Evolutionary conservation across 30 jellyfish, hydroid and myxozoan genomes (phyloP), one percentile per base, ranked within the genome.

Genomic region (Rhopilema esculentum): DNA sequence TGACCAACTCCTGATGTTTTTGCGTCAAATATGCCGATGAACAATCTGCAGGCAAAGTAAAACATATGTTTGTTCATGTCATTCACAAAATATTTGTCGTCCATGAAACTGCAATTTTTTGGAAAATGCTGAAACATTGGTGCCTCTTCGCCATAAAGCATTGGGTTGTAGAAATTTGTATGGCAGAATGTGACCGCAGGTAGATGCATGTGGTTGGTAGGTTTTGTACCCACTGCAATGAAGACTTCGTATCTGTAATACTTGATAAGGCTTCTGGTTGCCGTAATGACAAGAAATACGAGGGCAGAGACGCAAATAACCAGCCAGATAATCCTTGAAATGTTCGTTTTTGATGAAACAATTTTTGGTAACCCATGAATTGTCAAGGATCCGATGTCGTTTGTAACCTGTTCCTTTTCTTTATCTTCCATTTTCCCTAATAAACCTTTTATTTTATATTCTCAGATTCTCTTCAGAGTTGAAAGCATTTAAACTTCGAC

Each of bases 171-270:
- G 21, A 49, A 75, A 30, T 84, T 84, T 16, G 92, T 71, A 25
- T 84, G 69, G 73, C 92, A 84, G 72, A 84, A 84, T 15, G 92
- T 71, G 63, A 84, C 32, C 1, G 92, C 92, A n/a, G 92, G 92
- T 40, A 84, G 27, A 0, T n/a, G 40, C 87, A 84, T 27, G 16
- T 30, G 49, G 72, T 49, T 57, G 20, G 23, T 68, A 2, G 67
- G 16, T 48, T 62, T 48, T 23, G 22, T 22, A 23, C 63, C 27
- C 6, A 16, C 31, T 22, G 52, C 4, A 53, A 68, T n/a, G 20
- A 68, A 8, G 1, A 28, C 53, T 20, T 68, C 52, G 51, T 80
- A 65, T 23, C 50, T 27, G 49, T 1, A 69, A 50, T 80, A 68
- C 63, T 29, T 80, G 26, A n/a, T 48, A 8, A 80, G 19, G 31